phyloP scores from a whole-genome alignment of 2,797 vertebrate genomes.

The Spizella passerina region DNA sequence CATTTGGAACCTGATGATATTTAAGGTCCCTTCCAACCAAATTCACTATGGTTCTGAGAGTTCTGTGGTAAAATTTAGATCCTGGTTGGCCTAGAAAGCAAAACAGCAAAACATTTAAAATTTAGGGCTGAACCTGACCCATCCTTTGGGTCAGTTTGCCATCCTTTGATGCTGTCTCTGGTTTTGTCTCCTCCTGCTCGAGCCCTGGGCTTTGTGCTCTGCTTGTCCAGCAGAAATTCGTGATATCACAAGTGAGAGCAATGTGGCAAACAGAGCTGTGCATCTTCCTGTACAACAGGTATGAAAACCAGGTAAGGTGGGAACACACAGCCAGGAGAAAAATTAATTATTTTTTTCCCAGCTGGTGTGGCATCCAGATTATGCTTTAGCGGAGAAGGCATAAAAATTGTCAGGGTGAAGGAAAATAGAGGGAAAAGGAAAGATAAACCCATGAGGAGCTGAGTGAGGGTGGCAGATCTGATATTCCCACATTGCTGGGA shows the following conservation, averaged over 20 bases:
- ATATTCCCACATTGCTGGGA: neutral
- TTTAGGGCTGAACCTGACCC: neutral
- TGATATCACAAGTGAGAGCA: neutral
- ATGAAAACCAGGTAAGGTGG: neutral
- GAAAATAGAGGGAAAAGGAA: neutral
- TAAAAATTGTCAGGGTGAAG: neutral
- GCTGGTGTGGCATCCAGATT: neutral
- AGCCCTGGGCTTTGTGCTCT: neutral
- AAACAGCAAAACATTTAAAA: accelerated
- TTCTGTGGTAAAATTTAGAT: neutral
- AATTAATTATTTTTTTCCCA: accelerated
- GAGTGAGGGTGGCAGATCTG: neutral
- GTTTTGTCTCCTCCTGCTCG: neutral
- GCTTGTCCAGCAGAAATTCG: accelerated
- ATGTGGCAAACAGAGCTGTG: accelerated
- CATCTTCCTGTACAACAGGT: accelerated
- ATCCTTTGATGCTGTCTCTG: neutral
- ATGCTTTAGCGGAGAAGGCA: neutral
- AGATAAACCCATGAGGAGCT: accelerated
- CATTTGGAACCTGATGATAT: neutral
- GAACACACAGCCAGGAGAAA: neutral
- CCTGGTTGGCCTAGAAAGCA: neutral
- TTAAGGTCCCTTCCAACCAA: neutral
- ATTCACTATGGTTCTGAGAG: neutral
- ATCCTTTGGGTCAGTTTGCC: neutral